A percentile compares a stretch with the other conserved stretches of the same genome.
Evolutionary conservation across 2,797 vertebrate genomes (phyloP).

Genomic region (Anguilla megastoma): DNA sequence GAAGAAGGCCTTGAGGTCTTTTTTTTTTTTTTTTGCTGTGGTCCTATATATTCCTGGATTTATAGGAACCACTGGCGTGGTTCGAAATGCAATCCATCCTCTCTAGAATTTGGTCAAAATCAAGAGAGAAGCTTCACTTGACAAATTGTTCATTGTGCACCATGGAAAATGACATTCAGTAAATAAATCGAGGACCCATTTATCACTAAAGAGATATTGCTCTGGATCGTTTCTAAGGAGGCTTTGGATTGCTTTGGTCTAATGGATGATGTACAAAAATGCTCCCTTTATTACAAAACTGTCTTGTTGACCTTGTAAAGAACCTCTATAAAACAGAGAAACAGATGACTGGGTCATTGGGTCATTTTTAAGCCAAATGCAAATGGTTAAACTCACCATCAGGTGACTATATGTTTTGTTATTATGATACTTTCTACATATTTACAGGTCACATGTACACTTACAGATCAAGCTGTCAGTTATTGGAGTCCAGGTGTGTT

Average conservation of each 20-base stretch:
- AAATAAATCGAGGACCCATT: not conserved
- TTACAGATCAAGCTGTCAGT: not conserved
- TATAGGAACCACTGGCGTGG: not conserved
- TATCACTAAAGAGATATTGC: not conserved
- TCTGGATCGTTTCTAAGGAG: not conserved
- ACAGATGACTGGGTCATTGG: too few relatives aligned
- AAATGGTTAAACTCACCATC: not conserved
- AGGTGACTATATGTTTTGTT: not conserved
- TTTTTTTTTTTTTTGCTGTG: not conserved
- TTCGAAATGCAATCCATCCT: not conserved
- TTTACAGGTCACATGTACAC: not conserved
- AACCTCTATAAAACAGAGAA: too few relatives aligned
- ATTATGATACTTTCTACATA: not conserved
- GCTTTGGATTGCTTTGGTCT: not conserved
- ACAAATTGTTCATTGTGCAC: not conserved
- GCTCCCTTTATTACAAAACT: not conserved
- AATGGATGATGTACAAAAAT: not conserved
- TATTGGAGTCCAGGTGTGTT: not conserved
- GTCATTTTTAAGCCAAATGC: too few relatives aligned
- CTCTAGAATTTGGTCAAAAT: not conserved
- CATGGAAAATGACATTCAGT: not conserved
- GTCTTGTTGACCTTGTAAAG: not conserved
- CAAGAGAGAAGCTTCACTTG: not conserved
- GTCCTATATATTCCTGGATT: not conserved
- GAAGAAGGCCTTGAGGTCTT: constrained; percentile 22